Percentiles rank a stretch among this genome's conserved stretches.
Conservation (phyloP, 1,140 invertebrate species). For the Zaprionus kolodkinae region DNA sequence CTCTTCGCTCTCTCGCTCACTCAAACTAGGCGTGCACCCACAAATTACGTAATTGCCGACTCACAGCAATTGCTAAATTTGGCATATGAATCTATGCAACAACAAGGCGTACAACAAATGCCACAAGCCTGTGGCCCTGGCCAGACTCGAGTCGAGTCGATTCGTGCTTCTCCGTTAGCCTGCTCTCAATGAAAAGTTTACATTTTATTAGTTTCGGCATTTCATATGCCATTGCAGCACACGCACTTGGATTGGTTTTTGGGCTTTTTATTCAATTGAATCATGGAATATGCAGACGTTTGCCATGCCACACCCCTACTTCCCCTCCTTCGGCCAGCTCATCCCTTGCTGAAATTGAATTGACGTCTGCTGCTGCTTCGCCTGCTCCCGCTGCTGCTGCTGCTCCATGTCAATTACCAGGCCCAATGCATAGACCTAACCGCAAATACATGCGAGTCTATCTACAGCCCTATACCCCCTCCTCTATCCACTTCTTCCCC, state of each 20-base stretch:
- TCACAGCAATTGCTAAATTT: slow-evolving; percentile 36
- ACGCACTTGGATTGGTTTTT: slow-evolving; percentile 42
- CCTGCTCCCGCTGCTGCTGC: slow-evolving; percentile 57
- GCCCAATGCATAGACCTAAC: slow-evolving; percentile 37
- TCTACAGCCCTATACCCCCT: neutral
- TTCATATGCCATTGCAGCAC: slow-evolving; percentile 18
- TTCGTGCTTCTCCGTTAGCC: slow-evolving; percentile 7
- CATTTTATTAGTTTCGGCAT: slow-evolving; percentile 47
- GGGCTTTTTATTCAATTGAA: slow-evolving; percentile 50
- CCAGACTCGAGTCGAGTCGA: slow-evolving; percentile 14
- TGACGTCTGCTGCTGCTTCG: slow-evolving; percentile 57
- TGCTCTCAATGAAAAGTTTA: slow-evolving; percentile 47
- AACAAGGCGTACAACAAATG: slow-evolving; percentile 8
- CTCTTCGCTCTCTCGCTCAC: neutral
- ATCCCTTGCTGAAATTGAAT: slow-evolving; percentile 23
- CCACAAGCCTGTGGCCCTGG: slow-evolving; percentile 32
- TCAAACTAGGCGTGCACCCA: slow-evolving; percentile 29
- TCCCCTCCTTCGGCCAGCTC: too few relatives aligned
- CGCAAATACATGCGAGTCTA: slow-evolving; percentile 26
- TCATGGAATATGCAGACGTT: slow-evolving; percentile 32
- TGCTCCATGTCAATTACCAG: slow-evolving; percentile 16
- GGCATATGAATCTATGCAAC: slow-evolving; percentile 17
- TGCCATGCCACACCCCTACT: neutral
- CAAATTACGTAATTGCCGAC: slow-evolving; percentile 53
- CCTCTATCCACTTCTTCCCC: neutral